Evolutionary conservation across 2,797 vertebrate genomes (phyloP).

Genomic region (Geotrypetes seraphini): DNA sequence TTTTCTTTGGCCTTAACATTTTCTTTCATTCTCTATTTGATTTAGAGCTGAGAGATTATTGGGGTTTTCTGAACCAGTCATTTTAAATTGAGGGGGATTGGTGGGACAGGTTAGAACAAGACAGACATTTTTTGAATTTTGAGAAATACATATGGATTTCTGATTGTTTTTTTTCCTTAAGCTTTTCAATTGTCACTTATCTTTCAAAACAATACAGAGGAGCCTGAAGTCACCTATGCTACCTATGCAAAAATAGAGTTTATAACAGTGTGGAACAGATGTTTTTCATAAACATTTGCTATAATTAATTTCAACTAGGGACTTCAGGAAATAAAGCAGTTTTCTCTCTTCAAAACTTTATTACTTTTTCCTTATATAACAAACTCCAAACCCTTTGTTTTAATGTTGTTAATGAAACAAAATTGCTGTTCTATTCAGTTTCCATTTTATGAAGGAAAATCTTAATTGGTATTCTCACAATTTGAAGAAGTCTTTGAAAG

Average conservation of each 20-base stretch:
- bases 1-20: too few species aligned
- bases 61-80: too few species aligned
- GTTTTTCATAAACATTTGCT: constrained; percentile 74
- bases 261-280: constrained; percentile 65
- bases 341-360: constrained; percentile 62
- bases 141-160: constrained; percentile 20
- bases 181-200: constrained; percentile 38
- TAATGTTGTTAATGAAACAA: constrained; percentile 49
- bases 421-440: constrained; percentile 43
- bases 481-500: constrained; percentile 17
- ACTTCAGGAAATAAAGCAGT: constrained; percentile 60
- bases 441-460: constrained; percentile 34
- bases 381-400: constrained; percentile 48
- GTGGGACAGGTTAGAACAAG: too few species aligned
- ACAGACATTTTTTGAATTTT: too few species aligned
- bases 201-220: constrained; percentile 42
- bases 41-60: too few species aligned
- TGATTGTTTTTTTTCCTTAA: constrained; percentile 28
- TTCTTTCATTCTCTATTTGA: too few species aligned
- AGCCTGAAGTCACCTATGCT: constrained; percentile 48
- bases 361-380: constrained; percentile 45
- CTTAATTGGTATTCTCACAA: constrained; percentile 24
- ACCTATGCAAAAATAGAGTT: constrained; percentile 68
- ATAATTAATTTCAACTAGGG: constrained; percentile 69
- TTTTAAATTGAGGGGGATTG: too few species aligned